Conservation (phyloP, 2,888 invertebrate genomes). For the Volucella zonaria region DNA sequence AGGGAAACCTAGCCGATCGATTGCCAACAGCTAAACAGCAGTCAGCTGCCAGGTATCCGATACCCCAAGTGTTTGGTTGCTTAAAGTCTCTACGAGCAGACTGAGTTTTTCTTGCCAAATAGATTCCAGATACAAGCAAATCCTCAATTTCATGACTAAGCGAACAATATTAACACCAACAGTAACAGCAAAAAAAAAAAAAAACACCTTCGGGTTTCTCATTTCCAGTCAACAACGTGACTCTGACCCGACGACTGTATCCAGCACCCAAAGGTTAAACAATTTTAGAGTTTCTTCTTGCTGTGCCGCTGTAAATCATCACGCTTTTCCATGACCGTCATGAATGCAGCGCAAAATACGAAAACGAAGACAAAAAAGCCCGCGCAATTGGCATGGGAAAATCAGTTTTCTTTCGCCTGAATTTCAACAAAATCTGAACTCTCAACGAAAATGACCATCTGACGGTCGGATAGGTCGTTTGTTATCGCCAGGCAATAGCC, state of each 20-base stretch:
- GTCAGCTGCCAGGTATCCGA: slow-evolving; percentile 9
- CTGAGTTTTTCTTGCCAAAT: slow-evolving; percentile 40
- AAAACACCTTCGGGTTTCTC: slow-evolving; percentile 31
- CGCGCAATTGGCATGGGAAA: slow-evolving; percentile 41
- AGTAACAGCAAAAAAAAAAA: not conserved
- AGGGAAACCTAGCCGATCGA: slow-evolving; percentile 50
- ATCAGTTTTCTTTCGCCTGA: slow-evolving; percentile 57
- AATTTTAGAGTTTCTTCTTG: slow-evolving; percentile 53
- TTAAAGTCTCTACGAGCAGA: slow-evolving; percentile 5
- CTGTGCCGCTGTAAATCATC: slow-evolving; percentile 50
- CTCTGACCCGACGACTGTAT: slow-evolving; percentile 50
- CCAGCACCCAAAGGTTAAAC: slow-evolving; percentile 57
- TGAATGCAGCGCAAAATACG: slow-evolving; percentile 15
- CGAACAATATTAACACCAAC: not conserved
- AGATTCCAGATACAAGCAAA: slow-evolving; percentile 33
- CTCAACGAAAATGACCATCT: slow-evolving; percentile 49
- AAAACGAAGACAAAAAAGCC: too few relatives aligned
- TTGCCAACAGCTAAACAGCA: not conserved
- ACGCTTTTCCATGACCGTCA: slow-evolving; percentile 37
- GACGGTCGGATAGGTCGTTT: slow-evolving; percentile 14
- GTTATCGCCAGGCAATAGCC: slow-evolving; percentile 38
- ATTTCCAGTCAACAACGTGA: slow-evolving; percentile 48
- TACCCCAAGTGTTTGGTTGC: not conserved
- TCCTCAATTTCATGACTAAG: slow-evolving; percentile 44
- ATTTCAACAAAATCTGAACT: slow-evolving; percentile 32